Conservation (phyloP, 2,888 invertebrate genomes). For the Zele albiditarsus region DNA sequence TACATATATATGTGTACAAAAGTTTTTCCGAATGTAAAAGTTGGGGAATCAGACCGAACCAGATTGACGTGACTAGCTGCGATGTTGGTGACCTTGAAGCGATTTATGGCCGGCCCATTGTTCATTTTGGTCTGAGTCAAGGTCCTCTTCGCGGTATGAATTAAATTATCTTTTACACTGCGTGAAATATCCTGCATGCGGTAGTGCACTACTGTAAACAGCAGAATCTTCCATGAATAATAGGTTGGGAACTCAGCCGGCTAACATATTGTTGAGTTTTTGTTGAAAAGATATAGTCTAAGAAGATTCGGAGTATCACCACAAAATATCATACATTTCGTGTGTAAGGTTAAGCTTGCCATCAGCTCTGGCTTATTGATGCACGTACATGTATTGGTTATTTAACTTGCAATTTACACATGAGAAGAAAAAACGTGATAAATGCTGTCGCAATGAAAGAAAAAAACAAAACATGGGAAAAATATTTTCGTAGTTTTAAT, state of each 20-base stretch:
- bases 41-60: conserved; percentile 41
- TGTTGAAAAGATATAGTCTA: not conserved
- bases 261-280: conserved; percentile 15
- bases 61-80: conserved; percentile 55
- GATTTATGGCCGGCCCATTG: conserved; percentile 67
- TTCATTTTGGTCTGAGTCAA: conserved; percentile 61
- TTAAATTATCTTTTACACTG: conserved; percentile 59
- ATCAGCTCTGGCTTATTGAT: no score
- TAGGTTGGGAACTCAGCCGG: conserved; percentile 32
- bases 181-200: conserved; percentile 57
- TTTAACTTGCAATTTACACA: no score
- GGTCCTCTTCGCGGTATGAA: conserved; percentile 61
- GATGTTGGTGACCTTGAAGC: conserved; percentile 68
- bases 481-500: conserved; percentile 6
- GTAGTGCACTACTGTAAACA: conserved; percentile 64
- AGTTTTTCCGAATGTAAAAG: conserved; percentile 35
- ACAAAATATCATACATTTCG: not conserved
- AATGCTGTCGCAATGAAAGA: not conserved
- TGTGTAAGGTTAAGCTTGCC: not conserved
- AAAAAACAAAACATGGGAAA: not conserved
- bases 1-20: conserved; percentile 59
- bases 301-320: not conserved
- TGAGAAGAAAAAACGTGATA: not conserved
- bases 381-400: no score
- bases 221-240: conserved; percentile 57